Base-by-base conservation (phyloP, 1,140 invertebrate species). In the Hyles vespertilio region DNA sequence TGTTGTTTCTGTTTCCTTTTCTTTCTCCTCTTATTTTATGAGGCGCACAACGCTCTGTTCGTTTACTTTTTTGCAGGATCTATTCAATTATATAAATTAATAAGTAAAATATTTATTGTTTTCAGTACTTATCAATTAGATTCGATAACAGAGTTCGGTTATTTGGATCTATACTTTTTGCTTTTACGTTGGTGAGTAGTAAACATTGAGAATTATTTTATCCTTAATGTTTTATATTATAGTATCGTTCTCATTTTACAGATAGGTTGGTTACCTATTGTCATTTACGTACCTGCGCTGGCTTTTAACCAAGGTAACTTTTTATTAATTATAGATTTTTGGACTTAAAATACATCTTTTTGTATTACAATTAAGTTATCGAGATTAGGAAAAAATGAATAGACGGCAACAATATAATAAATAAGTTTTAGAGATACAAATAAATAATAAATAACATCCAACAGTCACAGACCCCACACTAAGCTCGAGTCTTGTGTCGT, bases 41-140 rank as follows among this genome's bases (percentile, higher is more conserved):
- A 22, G 22, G 22, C 22, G 22, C 1, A 22, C 22, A 22, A 22
- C 22, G 22, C 22, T 22, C 1, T 22, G 22, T 22, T 22, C 22
- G 22, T 22, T 22, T 22, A 2, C 22, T 22, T 22, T 0, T 22
- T 5, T 40, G 36, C 36, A 7, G 3, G 7, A 36, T 43, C 46
- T 40, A 4, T 33, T 58, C 22, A 9, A 32, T 5, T 5, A 49
- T 63, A 32, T 54, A 49, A 55, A 43, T 33, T 49, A 55, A 50
- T 45, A 62, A 58, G 34, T 47, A 47, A 57, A 52, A 11, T 59
- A 32, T 60, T 67, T 72, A 69, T 65, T 60, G 52, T 70, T 87
- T 89, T 81, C 90, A 96, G 93, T 98, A 98, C 78, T 91, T 97
- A 70, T 95, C 96, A 72, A 89, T 91, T 79, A 90, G 95, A 69